Base-by-base conservation (phyloP, 2,888 invertebrate genomes). In the Gasteruption jaculator region DNA sequence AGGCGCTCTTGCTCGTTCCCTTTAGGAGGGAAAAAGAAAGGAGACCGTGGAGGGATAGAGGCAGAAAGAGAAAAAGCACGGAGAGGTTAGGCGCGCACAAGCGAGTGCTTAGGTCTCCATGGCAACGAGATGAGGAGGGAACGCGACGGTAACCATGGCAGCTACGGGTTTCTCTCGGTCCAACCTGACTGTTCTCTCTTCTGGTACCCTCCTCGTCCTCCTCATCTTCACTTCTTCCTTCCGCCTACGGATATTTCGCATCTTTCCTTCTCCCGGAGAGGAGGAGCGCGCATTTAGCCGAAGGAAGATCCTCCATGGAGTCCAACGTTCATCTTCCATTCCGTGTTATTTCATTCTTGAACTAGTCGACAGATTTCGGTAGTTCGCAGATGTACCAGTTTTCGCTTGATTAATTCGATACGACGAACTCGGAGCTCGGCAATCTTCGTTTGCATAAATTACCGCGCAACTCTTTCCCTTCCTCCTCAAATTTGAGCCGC, bases 121-220 rank as follows among this genome's bases (percentile, higher is more conserved):
- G 75, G 76, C 72, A 74, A 79, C 79, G 63, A 63, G 58, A 58
- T 62, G 65, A 68, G 69, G 69, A 68, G 68, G 69, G 68, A 69
- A 68, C 68, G 69, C 66, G 63, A 62, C 61, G 70, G 68, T 68
- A 68, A 68, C 69, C 69, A 70, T 69, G 67, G 68, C 68, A 68
- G 69, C 69, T 63, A 61, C 62, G 63, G 56, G 55, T 57, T 61
- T 61, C 64, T 61, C 60, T 57, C 60, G 50, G 58, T 57, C 60
- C 59, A 58, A 61, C 62, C 63, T 62, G 61, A 64, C 67, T 62
- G 63, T 67, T 64, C 58, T 61, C 63, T 62, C 60, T 62, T 58
- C 57, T 50, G 32, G 21, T 41, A 56, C 53, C 61, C n/a, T n/a
- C 57, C 63, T 54, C 56, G 52, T 60, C 54, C 58, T 57, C 57